phyloP scores from a whole-genome alignment of 2,888 invertebrate genomes.

The Leptopilina syphax region DNA sequence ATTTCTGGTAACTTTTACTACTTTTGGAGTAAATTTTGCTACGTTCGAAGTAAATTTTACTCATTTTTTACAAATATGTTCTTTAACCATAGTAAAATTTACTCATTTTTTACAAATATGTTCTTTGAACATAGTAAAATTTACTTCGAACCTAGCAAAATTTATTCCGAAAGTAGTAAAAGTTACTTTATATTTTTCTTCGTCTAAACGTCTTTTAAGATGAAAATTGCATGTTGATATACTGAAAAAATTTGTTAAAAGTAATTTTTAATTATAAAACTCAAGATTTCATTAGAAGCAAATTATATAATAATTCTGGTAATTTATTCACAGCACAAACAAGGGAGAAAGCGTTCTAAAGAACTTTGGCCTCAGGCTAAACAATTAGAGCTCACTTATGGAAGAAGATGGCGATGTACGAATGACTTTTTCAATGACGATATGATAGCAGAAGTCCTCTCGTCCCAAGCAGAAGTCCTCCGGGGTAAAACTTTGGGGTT shows the following conservation, averaged over 20 bases:
- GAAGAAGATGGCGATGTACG: conserved; percentile 88
- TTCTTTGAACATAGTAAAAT: too few relatives aligned
- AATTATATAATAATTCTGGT: conserved; percentile 28
- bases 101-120: too few relatives aligned
- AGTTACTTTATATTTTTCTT: too few relatives aligned
- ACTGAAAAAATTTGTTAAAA: conserved; percentile 14
- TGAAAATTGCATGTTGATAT: conserved; percentile 34
- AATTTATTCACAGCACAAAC: conserved; percentile 66
- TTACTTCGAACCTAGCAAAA: too few relatives aligned
- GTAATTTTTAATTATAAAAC: background rate
- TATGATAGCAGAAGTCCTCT: conserved; percentile 90
- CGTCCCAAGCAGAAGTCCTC: conserved; percentile 91
- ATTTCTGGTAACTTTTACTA: too few relatives aligned
- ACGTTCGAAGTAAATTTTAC: too few relatives aligned
- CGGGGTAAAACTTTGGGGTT: conserved; percentile 92
- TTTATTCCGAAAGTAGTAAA: too few relatives aligned
- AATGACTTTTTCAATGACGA: conserved; percentile 94
- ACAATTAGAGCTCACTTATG: conserved; percentile 87
- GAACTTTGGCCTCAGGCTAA: conserved; percentile 81
- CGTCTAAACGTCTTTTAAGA: background rate
- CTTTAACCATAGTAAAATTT: too few relatives aligned
- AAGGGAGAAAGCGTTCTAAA: conserved; percentile 70
- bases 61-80: too few relatives aligned
- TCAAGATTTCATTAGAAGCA: background rate
- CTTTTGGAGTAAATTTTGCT: too few relatives aligned